Percentiles rank a stretch among this genome's conserved stretches.
phyloP scores from a whole-genome alignment of 2,888 invertebrate genomes.

The Pammene fasciana region DNA sequence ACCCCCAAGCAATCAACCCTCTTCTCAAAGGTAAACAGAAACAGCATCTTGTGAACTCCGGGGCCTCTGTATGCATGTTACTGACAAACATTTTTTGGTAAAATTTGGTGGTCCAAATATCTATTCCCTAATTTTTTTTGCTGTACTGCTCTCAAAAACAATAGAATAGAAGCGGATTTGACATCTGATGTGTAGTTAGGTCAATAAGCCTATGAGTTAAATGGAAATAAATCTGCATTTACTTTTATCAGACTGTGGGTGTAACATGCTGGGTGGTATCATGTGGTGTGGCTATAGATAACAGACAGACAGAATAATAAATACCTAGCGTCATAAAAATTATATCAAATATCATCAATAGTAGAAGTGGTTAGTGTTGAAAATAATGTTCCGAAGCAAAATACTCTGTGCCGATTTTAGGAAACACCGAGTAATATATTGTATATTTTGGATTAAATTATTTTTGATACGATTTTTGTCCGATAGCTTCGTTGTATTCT shows the following conservation, averaged over 20 bases:
- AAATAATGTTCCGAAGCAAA: no score
- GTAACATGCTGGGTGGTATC: background rate
- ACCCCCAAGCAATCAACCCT: constrained; percentile 49
- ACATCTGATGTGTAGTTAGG: background rate
- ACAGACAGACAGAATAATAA: background rate
- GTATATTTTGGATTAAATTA: no score
- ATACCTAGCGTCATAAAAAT: no score
- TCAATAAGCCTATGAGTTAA: no score
- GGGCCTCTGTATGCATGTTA: constrained; percentile 9
- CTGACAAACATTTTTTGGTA: background rate
- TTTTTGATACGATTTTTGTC: no score
- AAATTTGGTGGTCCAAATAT: no score
- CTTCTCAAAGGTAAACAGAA: constrained; percentile 46
- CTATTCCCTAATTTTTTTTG: no score
- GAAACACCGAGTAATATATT: no score
- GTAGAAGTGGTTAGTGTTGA: no score
- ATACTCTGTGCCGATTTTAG: no score
- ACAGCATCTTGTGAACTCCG: constrained; percentile 42
- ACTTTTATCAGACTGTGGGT: background rate
- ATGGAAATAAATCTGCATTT: background rate
- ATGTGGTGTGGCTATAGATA: background rate
- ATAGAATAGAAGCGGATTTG: background rate
- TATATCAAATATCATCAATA: no score
- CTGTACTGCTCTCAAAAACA: background rate
- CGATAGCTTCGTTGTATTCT: no score